Conservation (phyloP, 2,113 vertebrate species). For the Sorex fumeus region DNA sequence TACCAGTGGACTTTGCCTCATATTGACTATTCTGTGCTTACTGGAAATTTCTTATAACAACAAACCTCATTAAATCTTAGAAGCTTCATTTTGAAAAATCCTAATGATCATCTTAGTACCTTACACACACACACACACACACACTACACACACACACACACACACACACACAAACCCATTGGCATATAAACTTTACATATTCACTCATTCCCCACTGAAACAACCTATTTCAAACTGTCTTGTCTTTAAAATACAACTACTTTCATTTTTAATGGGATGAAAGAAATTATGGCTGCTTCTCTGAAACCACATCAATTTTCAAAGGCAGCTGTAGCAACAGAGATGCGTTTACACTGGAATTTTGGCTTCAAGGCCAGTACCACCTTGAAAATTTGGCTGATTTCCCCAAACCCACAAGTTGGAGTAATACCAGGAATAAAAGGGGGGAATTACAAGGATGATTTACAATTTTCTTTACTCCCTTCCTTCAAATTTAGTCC, state of each 20-base stretch:
- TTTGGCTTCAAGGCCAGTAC: constrained; percentile 76
- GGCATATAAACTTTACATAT: neutral
- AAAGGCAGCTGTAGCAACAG: constrained; percentile 74
- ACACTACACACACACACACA: neutral
- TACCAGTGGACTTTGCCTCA: neutral
- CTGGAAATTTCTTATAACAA: constrained; percentile 21
- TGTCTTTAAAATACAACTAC: constrained; percentile 23
- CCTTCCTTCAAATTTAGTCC: constrained; percentile 52
- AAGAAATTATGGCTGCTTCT: constrained; percentile 69
- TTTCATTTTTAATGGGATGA: constrained; percentile 69
- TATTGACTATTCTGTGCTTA: neutral
- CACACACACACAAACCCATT: no score
- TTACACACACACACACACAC: neutral
- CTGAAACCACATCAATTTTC: constrained; percentile 74
- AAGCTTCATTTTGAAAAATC: constrained; percentile 7
- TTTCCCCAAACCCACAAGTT: constrained; percentile 77
- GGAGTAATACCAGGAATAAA: constrained; percentile 78
- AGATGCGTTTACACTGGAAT: constrained; percentile 76
- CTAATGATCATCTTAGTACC: constrained; percentile 16
- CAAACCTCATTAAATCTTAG: constrained; percentile 11
- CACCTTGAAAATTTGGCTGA: constrained; percentile 82
- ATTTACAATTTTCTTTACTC: constrained; percentile 72
- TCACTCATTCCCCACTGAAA: constrained; percentile 26
- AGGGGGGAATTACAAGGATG: constrained; percentile 68
- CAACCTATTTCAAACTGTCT: constrained; percentile 15